Conservation (phyloP, 2,888 invertebrate genomes). For the Actias luna region DNA sequence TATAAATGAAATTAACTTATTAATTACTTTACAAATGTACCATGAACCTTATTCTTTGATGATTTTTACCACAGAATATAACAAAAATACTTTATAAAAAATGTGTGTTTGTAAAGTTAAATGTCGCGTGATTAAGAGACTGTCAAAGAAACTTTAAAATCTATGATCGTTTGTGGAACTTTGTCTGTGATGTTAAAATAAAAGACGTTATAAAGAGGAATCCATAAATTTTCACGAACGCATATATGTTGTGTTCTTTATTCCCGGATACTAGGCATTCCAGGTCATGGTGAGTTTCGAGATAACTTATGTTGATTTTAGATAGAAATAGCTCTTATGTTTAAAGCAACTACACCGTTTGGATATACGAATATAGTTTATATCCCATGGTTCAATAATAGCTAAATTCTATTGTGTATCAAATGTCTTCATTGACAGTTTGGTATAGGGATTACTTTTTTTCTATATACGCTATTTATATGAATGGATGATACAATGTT, state of each 20-base stretch:
- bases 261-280: neutral
- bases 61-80: neutral
- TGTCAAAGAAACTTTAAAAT: neutral
- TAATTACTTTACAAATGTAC: neutral
- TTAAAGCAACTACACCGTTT: neutral
- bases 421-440: too few relatives aligned
- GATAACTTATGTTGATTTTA: neutral
- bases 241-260: neutral
- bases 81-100: neutral
- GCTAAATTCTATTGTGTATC: neutral
- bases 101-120: neutral
- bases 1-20: neutral
- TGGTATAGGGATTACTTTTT: too few relatives aligned
- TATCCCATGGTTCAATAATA: neutral
- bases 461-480: too few relatives aligned
- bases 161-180: neutral
- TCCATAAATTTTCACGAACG: neutral
- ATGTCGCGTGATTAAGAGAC: neutral
- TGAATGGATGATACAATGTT: too few relatives aligned
- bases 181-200: constrained; percentile 1
- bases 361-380: too few relatives aligned
- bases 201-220: neutral
- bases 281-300: neutral
- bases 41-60: neutral
- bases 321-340: neutral